Evolutionary conservation across 2,888 invertebrate species (phyloP).

Genomic region (Lasius platythorax): DNA sequence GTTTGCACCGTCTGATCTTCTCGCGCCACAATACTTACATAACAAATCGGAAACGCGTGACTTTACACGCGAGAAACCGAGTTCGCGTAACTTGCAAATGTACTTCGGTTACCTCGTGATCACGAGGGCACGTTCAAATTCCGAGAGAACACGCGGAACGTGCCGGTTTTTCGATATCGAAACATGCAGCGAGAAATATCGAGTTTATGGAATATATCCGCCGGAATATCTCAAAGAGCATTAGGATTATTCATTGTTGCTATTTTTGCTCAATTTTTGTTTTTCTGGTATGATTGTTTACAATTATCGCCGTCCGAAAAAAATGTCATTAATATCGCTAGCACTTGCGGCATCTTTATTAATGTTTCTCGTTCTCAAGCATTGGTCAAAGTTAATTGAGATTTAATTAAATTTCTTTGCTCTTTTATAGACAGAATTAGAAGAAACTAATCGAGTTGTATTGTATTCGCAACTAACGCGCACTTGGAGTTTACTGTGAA

Average conservation of each 20-base stretch:
- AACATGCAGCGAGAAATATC: slow-evolving; percentile 4
- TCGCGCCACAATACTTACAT: neutral
- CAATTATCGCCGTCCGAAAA: neutral
- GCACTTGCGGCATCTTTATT: neutral
- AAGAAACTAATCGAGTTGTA: neutral
- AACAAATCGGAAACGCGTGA: slow-evolving; percentile 37
- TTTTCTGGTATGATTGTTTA: neutral
- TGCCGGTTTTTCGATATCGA: neutral
- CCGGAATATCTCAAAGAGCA: neutral
- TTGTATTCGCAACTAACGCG: neutral
- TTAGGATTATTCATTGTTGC: neutral
- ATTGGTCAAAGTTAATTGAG: neutral
- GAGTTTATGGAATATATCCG: slow-evolving; percentile 8
- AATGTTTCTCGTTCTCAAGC: neutral
- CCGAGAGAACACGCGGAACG: neutral
- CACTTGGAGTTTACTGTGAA: neutral
- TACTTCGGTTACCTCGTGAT: neutral
- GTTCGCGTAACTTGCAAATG: slow-evolving; percentile 22
- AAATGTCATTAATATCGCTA: neutral
- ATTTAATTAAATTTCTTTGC: neutral
- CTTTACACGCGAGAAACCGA: slow-evolving; percentile 7
- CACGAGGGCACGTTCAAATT: slow-evolving; percentile 14
- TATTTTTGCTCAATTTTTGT: neutral
- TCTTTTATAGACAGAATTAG: neutral
- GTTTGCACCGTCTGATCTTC: slow-evolving; percentile 11